phyloP scores from a whole-genome alignment of 2,888 invertebrate species.

The Nysson spinosus region DNA sequence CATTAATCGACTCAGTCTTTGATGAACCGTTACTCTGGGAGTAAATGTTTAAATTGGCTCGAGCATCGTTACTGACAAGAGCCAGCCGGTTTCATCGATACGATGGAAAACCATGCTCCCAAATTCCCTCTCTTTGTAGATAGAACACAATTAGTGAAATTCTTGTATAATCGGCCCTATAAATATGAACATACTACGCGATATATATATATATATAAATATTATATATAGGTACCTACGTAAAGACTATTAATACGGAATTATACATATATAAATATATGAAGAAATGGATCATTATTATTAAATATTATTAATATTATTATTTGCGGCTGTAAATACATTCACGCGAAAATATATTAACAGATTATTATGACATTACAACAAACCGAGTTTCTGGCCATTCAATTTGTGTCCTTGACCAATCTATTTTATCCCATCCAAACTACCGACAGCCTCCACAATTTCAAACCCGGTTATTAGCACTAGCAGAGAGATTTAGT shows the following conservation, averaged over 20 bases:
- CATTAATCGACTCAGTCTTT: constrained; percentile 35
- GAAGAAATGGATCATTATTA: constrained; percentile 50
- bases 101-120: constrained; percentile 17
- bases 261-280: constrained; percentile 72
- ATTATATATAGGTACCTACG: constrained; percentile 65
- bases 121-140: constrained; percentile 64
- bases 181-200: constrained; percentile 70
- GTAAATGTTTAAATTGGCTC: constrained; percentile 12
- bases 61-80: background rate
- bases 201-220: no score
- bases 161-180: constrained; percentile 73
- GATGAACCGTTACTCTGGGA: constrained; percentile 23
- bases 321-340: constrained; percentile 77
- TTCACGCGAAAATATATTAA: constrained; percentile 77
- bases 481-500: no score
- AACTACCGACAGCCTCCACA: no score
- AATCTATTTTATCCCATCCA: constrained; percentile 22
- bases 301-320: constrained; percentile 67
- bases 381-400: constrained; percentile 35
- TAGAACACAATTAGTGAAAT: constrained; percentile 71
- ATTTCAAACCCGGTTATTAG: no score
- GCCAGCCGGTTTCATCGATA: constrained; percentile 36
- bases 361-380: constrained; percentile 75
- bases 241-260: constrained; percentile 67
- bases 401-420: constrained; percentile 33